These are phyloP conservation scores for Pseudopodoces humilis DNA, from an alignment of 2,113 vertebrate genomes.

Conservation along the genomic window DNA sequence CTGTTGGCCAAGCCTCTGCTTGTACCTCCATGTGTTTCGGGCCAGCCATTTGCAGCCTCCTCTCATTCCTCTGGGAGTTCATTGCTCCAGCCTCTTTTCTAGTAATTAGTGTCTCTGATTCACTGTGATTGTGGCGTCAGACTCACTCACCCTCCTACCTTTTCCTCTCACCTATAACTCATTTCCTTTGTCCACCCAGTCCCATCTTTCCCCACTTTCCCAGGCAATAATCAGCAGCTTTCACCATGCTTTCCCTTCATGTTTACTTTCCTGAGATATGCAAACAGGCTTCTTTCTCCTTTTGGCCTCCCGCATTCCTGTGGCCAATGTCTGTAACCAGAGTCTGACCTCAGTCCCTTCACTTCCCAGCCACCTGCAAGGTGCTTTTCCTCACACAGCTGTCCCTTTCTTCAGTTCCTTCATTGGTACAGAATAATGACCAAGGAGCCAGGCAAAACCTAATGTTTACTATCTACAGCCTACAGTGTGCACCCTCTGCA, in stretches of 20 bases:
- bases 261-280: neutral
- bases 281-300: fast-evolving
- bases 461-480: neutral
- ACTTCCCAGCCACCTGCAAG: neutral
- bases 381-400: fast-evolving
- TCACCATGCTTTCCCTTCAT: neutral
- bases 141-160: neutral
- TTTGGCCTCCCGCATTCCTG: neutral
- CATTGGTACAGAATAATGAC: neutral
- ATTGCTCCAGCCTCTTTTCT: neutral
- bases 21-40: neutral
- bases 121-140: neutral
- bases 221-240: neutral
- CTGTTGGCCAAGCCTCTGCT: neutral
- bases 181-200: neutral
- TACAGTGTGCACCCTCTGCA: neutral
- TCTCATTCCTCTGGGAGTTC: neutral
- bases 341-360: neutral
- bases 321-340: neutral
- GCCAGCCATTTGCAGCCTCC: neutral
- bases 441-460: neutral
- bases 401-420: neutral
- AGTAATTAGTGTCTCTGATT: neutral
- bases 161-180: neutral
- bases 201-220: neutral